Evolutionary conservation across 2,888 invertebrate species (phyloP), one percentile per base, ranked within the genome.

Genomic region (Pollenia angustigena): DNA sequence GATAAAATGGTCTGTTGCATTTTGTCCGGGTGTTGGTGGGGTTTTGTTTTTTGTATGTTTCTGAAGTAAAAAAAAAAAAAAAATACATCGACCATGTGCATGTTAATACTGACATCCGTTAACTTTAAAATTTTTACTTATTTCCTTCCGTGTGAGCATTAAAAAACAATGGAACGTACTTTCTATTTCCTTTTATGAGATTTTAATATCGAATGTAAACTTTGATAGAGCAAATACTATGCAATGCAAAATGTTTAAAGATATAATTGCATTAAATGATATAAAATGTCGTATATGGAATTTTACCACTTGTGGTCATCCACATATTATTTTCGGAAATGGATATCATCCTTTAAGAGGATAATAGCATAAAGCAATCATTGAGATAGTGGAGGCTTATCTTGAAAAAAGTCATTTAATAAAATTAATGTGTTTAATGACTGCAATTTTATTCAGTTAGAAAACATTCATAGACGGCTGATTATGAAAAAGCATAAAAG

Each of bases 51-150:
- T 68, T n/a, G 6, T 58, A 18, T 44, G 3, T 56, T n/a, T 60
- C 46, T 40, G 32, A 42, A 8, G 40, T 42, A 2, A 40, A 48
- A 78, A 11, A 83, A n/a, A n/a, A n/a, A n/a, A 54, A 83, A 42
- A 60, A 42, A 14, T 18, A 12, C 12, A 3, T 12, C n/a, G 32
- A 1, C 14, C 46, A 69, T 80, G 52, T 83, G 71, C 58, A 75
- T 58, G 79, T 66, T 71, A 58, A 50, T 64, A 48, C 71, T 72
- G 40, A 60, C 66, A 72, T 86, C 80, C 86, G 80, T 80, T 80
- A 80, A 60, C 69, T 86, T 84, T 83, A 72, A 69, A 69, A 75
- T 84, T 86, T 4, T 80, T 86, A 58, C 75, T 80, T 79, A 83
- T 76, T 84, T 86, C 84, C 86, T 86, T 84, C 84, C 86, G 71